Evolutionary conservation across 2,888 invertebrate species (phyloP).

Genomic region (Andrena camellia): DNA sequence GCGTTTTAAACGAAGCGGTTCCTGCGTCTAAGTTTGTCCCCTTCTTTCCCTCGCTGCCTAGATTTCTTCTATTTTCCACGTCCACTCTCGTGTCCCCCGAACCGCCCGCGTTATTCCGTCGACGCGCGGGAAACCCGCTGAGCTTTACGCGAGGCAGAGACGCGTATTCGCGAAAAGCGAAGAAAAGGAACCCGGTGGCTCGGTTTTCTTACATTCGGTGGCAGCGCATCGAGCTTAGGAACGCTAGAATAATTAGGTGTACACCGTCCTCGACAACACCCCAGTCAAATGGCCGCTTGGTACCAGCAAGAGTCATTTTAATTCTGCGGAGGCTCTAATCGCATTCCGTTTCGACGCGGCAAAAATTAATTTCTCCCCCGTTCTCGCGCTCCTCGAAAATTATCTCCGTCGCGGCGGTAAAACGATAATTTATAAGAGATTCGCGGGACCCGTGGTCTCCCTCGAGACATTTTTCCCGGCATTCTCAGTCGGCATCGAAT

Average conservation of each 20-base stretch:
- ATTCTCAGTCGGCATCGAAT: conserved; percentile 12
- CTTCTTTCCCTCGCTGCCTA: conserved; percentile 11
- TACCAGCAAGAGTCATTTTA: conserved; percentile 28
- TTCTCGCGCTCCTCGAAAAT: conserved; percentile 33
- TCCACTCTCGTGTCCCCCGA: conserved; percentile 20
- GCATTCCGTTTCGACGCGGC: conserved; percentile 20
- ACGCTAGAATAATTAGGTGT: conserved; percentile 5
- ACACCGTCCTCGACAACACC: not conserved
- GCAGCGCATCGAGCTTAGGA: not conserved
- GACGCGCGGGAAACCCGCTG: conserved; percentile 18
- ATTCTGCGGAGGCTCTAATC: conserved; percentile 2
- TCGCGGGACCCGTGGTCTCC: conserved; percentile 33
- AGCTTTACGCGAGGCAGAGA: conserved; percentile 5
- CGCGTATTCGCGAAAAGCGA: not conserved
- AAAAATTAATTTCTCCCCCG: conserved; percentile 30
- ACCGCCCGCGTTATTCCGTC: conserved; percentile 31
- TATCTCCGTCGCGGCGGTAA: conserved; percentile 31
- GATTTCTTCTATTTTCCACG: conserved; percentile 44
- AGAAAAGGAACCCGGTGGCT: not conserved
- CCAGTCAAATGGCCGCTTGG: not conserved
- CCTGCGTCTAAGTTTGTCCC: conserved; percentile 45
- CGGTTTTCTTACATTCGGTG: not conserved
- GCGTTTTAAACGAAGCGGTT: conserved; percentile 57
- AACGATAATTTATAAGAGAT: conserved; percentile 58
- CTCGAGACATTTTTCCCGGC: conserved; percentile 55